Conservation (phyloP, 2,113 vertebrate genomes). For the Axis porcinus region DNA sequence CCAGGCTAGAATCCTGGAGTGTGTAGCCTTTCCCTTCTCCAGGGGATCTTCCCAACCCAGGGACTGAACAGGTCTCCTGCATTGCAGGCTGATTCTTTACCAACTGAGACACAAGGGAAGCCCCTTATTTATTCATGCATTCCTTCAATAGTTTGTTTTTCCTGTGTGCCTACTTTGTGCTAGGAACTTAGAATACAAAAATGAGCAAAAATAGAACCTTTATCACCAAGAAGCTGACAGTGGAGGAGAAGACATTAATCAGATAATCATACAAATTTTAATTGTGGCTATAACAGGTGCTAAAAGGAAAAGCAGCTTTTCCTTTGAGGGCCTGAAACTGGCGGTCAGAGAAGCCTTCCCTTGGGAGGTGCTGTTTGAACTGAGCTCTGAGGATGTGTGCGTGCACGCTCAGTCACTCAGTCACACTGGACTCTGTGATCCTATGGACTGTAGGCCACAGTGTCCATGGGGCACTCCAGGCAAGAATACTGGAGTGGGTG, state of each 20-base stretch:
- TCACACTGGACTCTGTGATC: not conserved
- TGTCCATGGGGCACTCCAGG: not conserved
- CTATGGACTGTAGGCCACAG: not conserved
- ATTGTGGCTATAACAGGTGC: not conserved
- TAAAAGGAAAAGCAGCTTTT: not conserved
- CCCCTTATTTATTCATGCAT: not conserved
- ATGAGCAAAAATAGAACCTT: not conserved
- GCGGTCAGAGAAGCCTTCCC: not conserved
- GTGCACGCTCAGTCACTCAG: not conserved
- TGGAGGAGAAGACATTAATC: not conserved
- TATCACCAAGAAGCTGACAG: not conserved
- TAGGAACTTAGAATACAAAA: not conserved
- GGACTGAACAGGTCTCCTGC: not conserved
- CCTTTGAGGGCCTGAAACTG: not conserved
- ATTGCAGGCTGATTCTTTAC: not conserved
- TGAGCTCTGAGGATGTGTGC: not conserved
- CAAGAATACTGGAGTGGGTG: not conserved
- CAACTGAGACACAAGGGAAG: not conserved
- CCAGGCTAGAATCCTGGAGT: not conserved
- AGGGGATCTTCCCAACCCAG: not conserved
- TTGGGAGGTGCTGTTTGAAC: not conserved
- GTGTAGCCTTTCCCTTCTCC: not conserved
- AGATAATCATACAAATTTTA: not conserved
- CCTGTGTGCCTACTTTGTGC: not conserved
- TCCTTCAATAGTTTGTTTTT: not conserved